A percentile compares a stretch with the other conserved stretches of the same genome.
These are phyloP conservation scores for Vireo griseus DNA, from an alignment of 2,797 vertebrate species.

Conservation along the genomic window DNA sequence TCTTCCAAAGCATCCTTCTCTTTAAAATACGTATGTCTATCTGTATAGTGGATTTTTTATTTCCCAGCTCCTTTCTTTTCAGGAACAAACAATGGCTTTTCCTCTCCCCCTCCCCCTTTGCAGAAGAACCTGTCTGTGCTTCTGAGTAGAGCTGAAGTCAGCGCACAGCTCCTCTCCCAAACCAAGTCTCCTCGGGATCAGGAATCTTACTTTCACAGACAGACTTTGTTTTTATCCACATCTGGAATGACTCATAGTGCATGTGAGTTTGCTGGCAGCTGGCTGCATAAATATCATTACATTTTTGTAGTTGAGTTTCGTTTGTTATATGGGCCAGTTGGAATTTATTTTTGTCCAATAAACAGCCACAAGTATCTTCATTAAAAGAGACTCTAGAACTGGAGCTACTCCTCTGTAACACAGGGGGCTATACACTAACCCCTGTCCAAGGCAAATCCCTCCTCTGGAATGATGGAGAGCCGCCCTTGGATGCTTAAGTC, in stretches of 20 bases:
- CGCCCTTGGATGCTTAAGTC: not conserved
- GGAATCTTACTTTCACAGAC: conserved; percentile 72
- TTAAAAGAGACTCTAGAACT: conserved; percentile 35
- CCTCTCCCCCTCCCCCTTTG: not conserved
- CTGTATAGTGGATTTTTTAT: not conserved
- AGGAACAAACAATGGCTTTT: conserved; percentile 16
- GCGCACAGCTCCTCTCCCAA: conserved; percentile 44
- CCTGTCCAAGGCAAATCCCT: not conserved
- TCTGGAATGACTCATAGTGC: conserved; percentile 81
- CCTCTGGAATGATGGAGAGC: not conserved
- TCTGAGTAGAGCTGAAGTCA: conserved; percentile 41
- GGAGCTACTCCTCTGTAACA: not conserved
- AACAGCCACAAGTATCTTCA: conserved; percentile 60
- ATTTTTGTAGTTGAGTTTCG: conserved; percentile 74
- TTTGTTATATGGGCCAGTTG: conserved; percentile 72
- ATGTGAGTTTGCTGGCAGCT: conserved; percentile 79
- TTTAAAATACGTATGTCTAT: not conserved
- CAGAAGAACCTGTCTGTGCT: conserved; percentile 37
- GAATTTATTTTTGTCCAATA: conserved; percentile 73
- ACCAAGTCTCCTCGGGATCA: conserved; percentile 70
- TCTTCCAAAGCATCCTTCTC: conserved; percentile 70
- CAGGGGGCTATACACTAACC: not conserved
- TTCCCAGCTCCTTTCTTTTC: conserved; percentile 9
- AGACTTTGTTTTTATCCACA: conserved; percentile 79
- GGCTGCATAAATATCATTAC: conserved; percentile 74